These are phyloP conservation scores for Sericinus montela DNA, from an alignment of 2,888 invertebrate species.

Conservation along the genomic window DNA sequence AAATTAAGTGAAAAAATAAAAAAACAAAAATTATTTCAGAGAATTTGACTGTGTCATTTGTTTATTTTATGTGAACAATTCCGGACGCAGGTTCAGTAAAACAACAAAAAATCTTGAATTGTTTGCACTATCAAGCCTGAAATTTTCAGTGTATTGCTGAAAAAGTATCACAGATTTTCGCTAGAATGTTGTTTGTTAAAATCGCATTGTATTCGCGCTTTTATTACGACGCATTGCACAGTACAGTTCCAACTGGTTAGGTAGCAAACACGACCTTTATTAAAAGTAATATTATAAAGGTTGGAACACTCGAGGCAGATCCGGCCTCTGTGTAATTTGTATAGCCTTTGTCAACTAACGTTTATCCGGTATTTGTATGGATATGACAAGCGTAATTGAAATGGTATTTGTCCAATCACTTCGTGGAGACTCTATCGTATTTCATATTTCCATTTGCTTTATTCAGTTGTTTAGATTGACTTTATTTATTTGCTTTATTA, in stretches of 20 bases:
- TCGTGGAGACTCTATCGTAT: too few relatives aligned
- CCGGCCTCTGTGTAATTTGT: too few relatives aligned
- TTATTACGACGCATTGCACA: constrained; percentile 14
- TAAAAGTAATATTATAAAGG: not conserved
- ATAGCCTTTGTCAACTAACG: too few relatives aligned
- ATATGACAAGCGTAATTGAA: too few relatives aligned
- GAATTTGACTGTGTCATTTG: not conserved
- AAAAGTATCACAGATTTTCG: not conserved
- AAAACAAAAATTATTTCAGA: too few relatives aligned
- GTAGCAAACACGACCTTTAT: constrained; percentile 13
- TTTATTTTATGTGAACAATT: not conserved
- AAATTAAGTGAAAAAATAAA: too few relatives aligned
- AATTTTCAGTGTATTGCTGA: constrained; percentile 1
- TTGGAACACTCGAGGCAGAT: too few relatives aligned
- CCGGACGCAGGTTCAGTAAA: not conserved
- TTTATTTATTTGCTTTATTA: too few relatives aligned
- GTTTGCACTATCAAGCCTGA: constrained; percentile 3
- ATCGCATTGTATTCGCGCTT: not conserved
- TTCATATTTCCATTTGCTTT: too few relatives aligned
- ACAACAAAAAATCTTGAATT: constrained; percentile 6
- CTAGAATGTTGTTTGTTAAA: constrained; percentile 4
- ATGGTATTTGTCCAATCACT: too few relatives aligned
- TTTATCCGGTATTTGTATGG: too few relatives aligned
- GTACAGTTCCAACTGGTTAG: constrained; percentile 11
- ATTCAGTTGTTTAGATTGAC: too few relatives aligned